Conservation (phyloP, 2,797 vertebrate genomes). For the Setipinna tenuifilis region DNA sequence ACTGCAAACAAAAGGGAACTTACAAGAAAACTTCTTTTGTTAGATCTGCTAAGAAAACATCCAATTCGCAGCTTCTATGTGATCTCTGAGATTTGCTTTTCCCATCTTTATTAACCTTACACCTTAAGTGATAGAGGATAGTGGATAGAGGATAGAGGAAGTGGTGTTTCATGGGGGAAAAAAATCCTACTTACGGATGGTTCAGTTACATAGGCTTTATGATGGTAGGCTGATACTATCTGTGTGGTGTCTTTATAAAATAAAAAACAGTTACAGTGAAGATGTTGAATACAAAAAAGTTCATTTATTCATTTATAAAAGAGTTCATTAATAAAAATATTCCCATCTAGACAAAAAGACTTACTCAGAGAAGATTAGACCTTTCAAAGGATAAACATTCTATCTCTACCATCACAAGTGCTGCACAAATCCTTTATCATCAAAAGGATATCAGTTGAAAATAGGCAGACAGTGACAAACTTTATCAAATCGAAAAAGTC, state of each 20-base stretch:
- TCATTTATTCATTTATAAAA: too few species aligned
- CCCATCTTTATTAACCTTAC: slow-evolving; percentile 50
- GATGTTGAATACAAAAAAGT: too few species aligned
- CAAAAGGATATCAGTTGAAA: background rate
- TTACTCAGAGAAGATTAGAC: background rate
- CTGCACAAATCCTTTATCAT: background rate
- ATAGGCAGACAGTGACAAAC: background rate
- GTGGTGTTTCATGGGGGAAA: background rate
- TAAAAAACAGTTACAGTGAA: background rate
- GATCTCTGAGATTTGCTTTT: slow-evolving; percentile 35
- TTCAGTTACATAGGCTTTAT: background rate
- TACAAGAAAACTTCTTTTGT: background rate
- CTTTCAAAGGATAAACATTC: background rate
- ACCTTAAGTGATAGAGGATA: slow-evolving; percentile 40
- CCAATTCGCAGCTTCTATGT: background rate
- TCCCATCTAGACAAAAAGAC: background rate
- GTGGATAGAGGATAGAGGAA: slow-evolving; percentile 48
- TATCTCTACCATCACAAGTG: background rate
- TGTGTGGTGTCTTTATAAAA: background rate
- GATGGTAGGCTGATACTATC: background rate
- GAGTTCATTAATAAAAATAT: background rate
- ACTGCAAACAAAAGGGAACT: background rate
- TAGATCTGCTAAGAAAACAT: background rate
- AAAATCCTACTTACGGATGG: background rate
- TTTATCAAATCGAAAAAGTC: background rate